A percentile compares a stretch with the other conserved stretches of the same genome.
These are phyloP conservation scores for Lepetodrilus schrolli DNA, from an alignment of 2,888 invertebrate species.

Conservation along the genomic window DNA sequence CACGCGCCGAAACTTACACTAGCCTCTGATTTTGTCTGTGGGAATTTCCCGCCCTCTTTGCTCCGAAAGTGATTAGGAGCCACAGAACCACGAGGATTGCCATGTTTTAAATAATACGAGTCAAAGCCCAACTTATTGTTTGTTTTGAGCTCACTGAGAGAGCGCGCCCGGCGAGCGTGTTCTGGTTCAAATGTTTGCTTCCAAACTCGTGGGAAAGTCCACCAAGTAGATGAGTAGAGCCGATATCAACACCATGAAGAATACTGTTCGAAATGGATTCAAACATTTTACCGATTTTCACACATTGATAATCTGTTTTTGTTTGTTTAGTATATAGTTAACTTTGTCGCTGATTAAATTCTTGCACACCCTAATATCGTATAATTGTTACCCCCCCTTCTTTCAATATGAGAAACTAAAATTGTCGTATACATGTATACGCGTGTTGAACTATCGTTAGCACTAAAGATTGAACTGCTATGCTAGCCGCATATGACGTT, in stretches of 20 bases:
- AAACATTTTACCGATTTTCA: constrained; percentile 12
- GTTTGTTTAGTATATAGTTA: neutral
- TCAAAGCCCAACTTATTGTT: constrained; percentile 13
- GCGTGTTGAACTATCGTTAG: too few species aligned
- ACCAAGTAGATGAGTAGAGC: neutral
- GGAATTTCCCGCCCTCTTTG: constrained; percentile 35
- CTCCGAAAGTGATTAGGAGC: constrained; percentile 19
- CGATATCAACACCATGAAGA: neutral
- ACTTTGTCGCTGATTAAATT: too few species aligned
- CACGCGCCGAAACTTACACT: constrained; percentile 29
- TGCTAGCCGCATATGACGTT: too few species aligned
- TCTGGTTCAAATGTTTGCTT: neutral
- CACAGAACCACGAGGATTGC: constrained; percentile 1
- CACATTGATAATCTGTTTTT: constrained; percentile 20
- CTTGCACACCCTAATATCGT: too few species aligned
- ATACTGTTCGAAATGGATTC: neutral
- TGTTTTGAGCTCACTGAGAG: constrained; percentile 10
- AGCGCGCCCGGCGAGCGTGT: neutral
- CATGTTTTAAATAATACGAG: constrained; percentile 5
- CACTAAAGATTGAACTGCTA: too few species aligned
- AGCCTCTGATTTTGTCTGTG: constrained; percentile 29
- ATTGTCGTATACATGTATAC: too few species aligned
- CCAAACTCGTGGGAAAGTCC: neutral
- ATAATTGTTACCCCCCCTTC: too few species aligned
- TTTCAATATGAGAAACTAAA: too few species aligned